Conservation (phyloP, 2,797 vertebrate genomes). For the Lemur catta region DNA sequence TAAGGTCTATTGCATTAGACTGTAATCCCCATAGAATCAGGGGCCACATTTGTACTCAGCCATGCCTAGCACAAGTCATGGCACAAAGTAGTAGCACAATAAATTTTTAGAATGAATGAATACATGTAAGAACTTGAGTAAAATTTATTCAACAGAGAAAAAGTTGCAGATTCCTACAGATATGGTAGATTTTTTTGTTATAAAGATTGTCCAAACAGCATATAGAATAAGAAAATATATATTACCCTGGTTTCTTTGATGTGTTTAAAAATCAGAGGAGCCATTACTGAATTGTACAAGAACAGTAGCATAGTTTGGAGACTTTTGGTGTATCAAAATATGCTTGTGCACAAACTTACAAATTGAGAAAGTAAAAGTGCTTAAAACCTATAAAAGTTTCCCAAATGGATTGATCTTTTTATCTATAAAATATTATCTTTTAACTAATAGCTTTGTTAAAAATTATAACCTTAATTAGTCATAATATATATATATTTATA, state of each 20-base stretch:
- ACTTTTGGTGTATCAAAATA: not conserved
- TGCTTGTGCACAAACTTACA: not conserved
- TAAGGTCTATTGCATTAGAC: not conserved
- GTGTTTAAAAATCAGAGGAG: not conserved
- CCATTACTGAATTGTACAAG: not conserved
- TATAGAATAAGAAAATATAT: not conserved
- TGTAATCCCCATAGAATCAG: not conserved
- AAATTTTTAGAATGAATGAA: not conserved
- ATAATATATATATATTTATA: not conserved
- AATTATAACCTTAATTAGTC: not conserved
- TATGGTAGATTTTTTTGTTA: not conserved
- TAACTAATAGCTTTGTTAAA: not conserved
- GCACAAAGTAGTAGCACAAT: not conserved
- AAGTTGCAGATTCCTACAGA: not conserved
- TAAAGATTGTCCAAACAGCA: not conserved
- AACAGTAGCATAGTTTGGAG: not conserved
- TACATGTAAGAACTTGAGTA: not conserved
- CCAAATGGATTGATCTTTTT: not conserved
- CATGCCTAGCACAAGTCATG: not conserved
- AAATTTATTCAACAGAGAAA: not conserved
- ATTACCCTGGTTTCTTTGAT: not conserved
- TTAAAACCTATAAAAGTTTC: not conserved
- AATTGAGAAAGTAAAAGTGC: constrained; percentile 15
- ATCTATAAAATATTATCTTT: not conserved
- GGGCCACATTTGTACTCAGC: not conserved